Conservation (phyloP, 2,797 vertebrate species). For the Tragelaphus oryx region DNA sequence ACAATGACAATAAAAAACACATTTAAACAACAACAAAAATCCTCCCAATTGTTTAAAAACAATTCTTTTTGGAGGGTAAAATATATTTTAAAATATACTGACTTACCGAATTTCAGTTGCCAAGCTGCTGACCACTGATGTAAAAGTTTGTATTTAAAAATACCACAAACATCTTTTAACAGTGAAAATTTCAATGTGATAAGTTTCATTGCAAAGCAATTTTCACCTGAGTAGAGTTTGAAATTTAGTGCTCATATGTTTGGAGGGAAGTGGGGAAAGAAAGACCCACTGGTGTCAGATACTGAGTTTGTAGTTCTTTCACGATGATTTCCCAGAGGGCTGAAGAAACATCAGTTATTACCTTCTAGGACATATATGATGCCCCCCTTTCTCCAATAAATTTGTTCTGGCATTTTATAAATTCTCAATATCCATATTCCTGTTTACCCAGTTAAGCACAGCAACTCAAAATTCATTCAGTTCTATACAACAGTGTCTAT, state of each 20-base stretch:
- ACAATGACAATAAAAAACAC: slow-evolving; percentile 64
- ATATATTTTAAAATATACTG: slow-evolving; percentile 76
- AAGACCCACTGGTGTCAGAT: slow-evolving; percentile 41
- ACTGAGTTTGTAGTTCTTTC: slow-evolving; percentile 24
- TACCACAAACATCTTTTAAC: slow-evolving; percentile 70
- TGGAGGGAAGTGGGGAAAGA: slow-evolving; percentile 52
- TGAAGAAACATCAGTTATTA: slow-evolving; percentile 23
- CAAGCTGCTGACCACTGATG: slow-evolving; percentile 78
- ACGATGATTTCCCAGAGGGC: background rate
- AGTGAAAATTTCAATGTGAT: slow-evolving; percentile 70
- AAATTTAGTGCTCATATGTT: slow-evolving; percentile 75
- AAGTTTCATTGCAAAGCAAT: slow-evolving; percentile 80
- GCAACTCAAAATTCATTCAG: slow-evolving; percentile 76
- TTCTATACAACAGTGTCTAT: slow-evolving; percentile 78
- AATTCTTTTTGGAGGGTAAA: slow-evolving; percentile 62
- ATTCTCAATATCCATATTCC: slow-evolving; percentile 75
- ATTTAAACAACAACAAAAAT: slow-evolving; percentile 55
- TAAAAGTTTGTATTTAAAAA: slow-evolving; percentile 77
- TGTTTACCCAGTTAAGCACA: slow-evolving; percentile 76
- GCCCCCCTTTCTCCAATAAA: slow-evolving; percentile 11
- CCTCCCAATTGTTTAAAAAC: slow-evolving; percentile 64
- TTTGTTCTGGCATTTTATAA: slow-evolving; percentile 71
- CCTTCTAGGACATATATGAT: slow-evolving; percentile 25
- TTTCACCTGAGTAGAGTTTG: slow-evolving; percentile 78
- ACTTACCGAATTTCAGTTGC: slow-evolving; percentile 75